A percentile compares a stretch with the other conserved stretches of the same genome.
phyloP scores from a whole-genome alignment of 1,140 invertebrate genomes.

The Pentalonia nigronervosa region DNA sequence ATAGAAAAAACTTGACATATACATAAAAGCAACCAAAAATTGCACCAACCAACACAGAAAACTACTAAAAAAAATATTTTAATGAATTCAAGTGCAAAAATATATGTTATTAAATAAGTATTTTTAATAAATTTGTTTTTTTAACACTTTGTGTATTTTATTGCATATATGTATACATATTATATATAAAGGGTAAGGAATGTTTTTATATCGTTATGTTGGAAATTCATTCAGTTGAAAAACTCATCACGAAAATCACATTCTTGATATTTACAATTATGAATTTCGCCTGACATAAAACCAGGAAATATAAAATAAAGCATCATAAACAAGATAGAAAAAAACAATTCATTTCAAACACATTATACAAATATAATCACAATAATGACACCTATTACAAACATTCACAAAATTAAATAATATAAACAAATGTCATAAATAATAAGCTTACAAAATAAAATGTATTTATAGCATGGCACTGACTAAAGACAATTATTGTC shows the following conservation, averaged over 20 bases:
- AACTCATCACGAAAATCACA: neutral
- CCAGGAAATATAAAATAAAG: neutral
- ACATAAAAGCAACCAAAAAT: neutral
- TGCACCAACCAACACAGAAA: neutral
- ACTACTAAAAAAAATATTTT: neutral
- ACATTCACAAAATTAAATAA: neutral
- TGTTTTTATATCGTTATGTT: slow-evolving; percentile 16
- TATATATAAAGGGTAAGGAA: neutral
- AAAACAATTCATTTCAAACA: neutral
- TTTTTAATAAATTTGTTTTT: neutral
- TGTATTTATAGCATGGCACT: neutral
- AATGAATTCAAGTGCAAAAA: neutral
- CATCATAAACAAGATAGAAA: neutral
- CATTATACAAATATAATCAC: neutral
- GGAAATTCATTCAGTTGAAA: slow-evolving; percentile 18
- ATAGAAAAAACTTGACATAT: neutral
- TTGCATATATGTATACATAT: neutral
- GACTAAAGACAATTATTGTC: neutral
- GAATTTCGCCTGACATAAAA: neutral
- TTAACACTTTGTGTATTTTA: neutral
- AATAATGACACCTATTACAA: neutral
- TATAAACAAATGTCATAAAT: neutral
- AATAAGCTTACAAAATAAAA: neutral
- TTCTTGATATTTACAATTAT: neutral
- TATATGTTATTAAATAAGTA: slow-evolving; percentile 9